These are phyloP conservation scores for Zaprionus ornatus DNA, from an alignment of 1,140 invertebrate species.

Conservation along the genomic window DNA sequence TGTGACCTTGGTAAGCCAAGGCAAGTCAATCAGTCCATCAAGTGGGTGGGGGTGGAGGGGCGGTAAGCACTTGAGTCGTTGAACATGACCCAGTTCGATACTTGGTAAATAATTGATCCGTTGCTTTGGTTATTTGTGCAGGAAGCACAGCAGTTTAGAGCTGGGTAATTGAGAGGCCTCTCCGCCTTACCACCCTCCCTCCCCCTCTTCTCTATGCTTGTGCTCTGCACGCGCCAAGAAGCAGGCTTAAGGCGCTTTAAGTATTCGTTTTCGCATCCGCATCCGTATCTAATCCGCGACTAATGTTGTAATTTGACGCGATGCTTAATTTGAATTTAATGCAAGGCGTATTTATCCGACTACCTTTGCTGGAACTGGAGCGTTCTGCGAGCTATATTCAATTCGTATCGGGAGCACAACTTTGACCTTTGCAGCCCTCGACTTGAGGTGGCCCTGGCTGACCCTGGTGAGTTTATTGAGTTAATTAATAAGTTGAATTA, in stretches of 20 bases:
- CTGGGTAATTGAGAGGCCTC: constrained; percentile 14
- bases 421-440: not conserved
- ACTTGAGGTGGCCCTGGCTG: constrained; percentile 5
- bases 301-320: constrained; percentile 39
- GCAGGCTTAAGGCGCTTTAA: constrained; percentile 17
- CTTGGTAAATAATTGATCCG: constrained; percentile 78
- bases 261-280: constrained; percentile 12
- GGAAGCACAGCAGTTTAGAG: constrained; percentile 40
- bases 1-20: constrained; percentile 65
- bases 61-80: constrained; percentile 45
- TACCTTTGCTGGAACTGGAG: constrained; percentile 12
- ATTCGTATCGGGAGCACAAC: not conserved
- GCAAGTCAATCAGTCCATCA: constrained; percentile 67
- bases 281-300: constrained; percentile 25
- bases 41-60: constrained; percentile 3
- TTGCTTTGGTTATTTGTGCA: constrained; percentile 43
- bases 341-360: constrained; percentile 17
- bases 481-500: constrained; percentile 67
- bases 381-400: constrained; percentile 8
- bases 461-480: constrained; percentile 37
- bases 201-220: not conserved
- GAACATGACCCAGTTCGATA: constrained; percentile 78
- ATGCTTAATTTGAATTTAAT: constrained; percentile 34
- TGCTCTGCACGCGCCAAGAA: constrained; percentile 4
- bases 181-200: not conserved